Conservation (phyloP, 2,888 invertebrate genomes). For the Habroteleia sp. region DNA sequence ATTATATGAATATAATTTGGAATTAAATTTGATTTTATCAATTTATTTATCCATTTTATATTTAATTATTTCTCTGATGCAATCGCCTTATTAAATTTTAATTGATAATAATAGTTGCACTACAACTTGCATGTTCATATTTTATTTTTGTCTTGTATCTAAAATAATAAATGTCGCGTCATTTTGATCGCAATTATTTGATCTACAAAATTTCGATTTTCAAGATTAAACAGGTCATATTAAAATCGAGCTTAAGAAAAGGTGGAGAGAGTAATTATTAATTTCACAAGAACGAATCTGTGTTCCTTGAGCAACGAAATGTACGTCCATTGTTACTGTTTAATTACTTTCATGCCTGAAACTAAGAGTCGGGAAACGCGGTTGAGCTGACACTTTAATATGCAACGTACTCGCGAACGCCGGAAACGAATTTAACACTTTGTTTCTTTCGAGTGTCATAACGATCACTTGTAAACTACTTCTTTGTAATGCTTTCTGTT, state of each 20-base stretch:
- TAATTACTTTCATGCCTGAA: constrained; percentile 67
- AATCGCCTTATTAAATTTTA: too few species aligned
- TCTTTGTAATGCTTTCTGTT: constrained; percentile 29
- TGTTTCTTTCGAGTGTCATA: constrained; percentile 65
- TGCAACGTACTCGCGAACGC: constrained; percentile 63
- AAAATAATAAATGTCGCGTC: too few species aligned
- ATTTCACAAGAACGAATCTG: constrained; percentile 51
- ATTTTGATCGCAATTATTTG: background rate
- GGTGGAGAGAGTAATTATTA: constrained; percentile 33
- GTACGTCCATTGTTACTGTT: constrained; percentile 64
- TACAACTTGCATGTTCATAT: too few species aligned
- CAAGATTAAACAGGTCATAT: constrained; percentile 2
- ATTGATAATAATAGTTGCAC: too few species aligned
- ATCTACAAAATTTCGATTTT: background rate
- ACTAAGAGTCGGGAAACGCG: constrained; percentile 60
- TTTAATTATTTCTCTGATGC: too few species aligned
- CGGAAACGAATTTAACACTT: constrained; percentile 69
- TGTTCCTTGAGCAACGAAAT: constrained; percentile 39
- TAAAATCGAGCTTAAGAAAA: constrained; percentile 3
- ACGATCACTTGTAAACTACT: constrained; percentile 47
- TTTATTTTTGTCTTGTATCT: too few species aligned
- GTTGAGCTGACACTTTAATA: constrained; percentile 68
- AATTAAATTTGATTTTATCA: too few species aligned
- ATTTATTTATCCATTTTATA: too few species aligned
- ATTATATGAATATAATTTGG: too few species aligned